Conservation (phyloP, 2,888 invertebrate species). For the Tethea ocularis region DNA sequence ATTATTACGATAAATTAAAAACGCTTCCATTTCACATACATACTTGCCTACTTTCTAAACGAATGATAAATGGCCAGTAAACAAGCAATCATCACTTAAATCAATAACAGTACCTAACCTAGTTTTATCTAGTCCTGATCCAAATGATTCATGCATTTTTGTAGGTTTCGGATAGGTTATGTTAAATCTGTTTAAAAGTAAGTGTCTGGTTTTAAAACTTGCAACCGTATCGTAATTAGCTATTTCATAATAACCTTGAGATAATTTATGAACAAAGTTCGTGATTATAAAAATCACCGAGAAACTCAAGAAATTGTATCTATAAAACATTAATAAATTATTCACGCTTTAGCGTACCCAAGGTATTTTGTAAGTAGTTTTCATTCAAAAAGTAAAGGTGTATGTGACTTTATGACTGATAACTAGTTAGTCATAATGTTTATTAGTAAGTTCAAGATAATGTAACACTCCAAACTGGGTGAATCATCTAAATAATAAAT, state of each 20-base stretch:
- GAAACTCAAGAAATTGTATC: constrained; percentile 28
- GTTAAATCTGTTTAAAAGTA: background rate
- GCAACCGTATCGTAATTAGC: constrained; percentile 16
- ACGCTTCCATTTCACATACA: constrained; percentile 35
- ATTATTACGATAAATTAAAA: constrained; percentile 50
- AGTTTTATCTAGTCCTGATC: background rate
- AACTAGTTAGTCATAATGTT: constrained; percentile 4
- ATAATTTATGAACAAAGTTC: constrained; percentile 20
- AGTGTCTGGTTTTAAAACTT: background rate
- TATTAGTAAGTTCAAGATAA: background rate
- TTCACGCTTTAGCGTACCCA: constrained; percentile 26
- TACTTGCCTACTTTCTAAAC: constrained; percentile 30
- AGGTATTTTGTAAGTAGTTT: constrained; percentile 21
- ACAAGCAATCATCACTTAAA: constrained; percentile 2
- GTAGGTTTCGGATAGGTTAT: too few species aligned
- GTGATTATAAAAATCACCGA: constrained; percentile 34
- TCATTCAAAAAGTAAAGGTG: too few species aligned
- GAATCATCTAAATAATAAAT: background rate
- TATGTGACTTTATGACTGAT: constrained; percentile 5
- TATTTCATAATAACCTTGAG: constrained; percentile 27
- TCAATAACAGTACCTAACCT: background rate
- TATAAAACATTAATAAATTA: constrained; percentile 22
- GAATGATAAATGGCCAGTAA: constrained; percentile 18
- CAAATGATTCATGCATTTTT: background rate
- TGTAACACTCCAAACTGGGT: background rate